Evolutionary conservation across 2,888 invertebrate genomes (phyloP), one percentile per base, ranked within the genome.

Genomic region (Caenorhabditis becei): DNA sequence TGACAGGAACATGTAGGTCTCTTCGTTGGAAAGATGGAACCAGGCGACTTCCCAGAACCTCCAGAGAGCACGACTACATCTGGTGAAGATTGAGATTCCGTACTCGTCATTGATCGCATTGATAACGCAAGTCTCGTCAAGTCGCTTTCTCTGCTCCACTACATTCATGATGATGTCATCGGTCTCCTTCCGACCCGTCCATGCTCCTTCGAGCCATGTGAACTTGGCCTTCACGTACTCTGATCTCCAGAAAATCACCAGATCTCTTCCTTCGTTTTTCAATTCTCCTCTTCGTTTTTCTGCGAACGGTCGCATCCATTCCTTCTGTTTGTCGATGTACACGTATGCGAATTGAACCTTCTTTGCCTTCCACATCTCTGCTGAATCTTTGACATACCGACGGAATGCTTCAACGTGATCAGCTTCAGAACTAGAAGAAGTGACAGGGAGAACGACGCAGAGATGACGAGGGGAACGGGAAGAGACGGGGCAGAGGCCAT

Each of bases 401-500:
- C 87, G 59, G 75, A 85, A 83, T 1, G 83, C 84, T 8, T 85
- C 77, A 3, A 89, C 81, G 58, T 86, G 87, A 16, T 66, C 67
- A 16, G 54, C 59, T 54, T 88, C 89, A 8, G 70, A 78, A 28
- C 35, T 51, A 20, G 75, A 53, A 14, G 78, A 77, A 16, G 78
- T 62, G 4, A 89, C 88, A 1, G 89, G 86, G 20, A 90, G 79
- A 47, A 90, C 80, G 35, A 88, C 85, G 66, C 91, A 91, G 11
- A 89, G 80, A 61, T 82, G 84, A n/a, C 87, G 86, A 18, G 83
- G 83, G 16, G 81, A 80, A 16, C 87, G 81, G 10, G 88, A 88
- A 11, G 87, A 88, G 0, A 89, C 86, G 2, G 92, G 92, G 86
- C 92, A 93, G 1, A 93, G 87, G 18, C 92, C 91, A 74, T 92